A percentile compares a stretch with the other conserved stretches of the same genome.
Evolutionary conservation across 2,797 vertebrate genomes (phyloP).

Genomic region (Ctenochaetus hawaiiensis): DNA sequence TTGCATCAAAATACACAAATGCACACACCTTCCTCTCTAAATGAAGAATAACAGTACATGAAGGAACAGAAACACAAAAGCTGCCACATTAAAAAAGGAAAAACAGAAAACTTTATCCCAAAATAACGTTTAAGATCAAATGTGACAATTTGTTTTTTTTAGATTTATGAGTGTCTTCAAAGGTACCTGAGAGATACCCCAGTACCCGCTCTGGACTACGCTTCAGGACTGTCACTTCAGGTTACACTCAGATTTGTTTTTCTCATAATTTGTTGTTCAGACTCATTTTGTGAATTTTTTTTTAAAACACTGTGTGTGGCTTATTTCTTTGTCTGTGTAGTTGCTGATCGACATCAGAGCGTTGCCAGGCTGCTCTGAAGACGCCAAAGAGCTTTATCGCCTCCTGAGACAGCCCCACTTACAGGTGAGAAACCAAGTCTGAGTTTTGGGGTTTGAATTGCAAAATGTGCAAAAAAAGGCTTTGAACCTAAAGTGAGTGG

Average conservation of each 20-base stretch:
- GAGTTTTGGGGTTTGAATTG: too few relatives aligned
- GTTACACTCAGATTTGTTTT: slow-evolving; percentile 69
- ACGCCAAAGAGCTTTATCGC: slow-evolving; percentile 89
- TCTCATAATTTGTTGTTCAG: rapidly evolving
- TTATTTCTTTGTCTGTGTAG: slow-evolving; percentile 71
- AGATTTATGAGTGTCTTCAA: slow-evolving; percentile 94
- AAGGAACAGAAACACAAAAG: too few relatives aligned
- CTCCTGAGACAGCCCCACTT: slow-evolving; percentile 89
- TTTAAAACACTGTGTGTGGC: neutral
- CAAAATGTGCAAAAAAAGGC: too few relatives aligned
- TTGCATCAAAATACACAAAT: too few relatives aligned
- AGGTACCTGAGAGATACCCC: slow-evolving; percentile 83
- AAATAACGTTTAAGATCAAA: too few relatives aligned
- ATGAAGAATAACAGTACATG: too few relatives aligned
- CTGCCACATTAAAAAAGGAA: too few relatives aligned
- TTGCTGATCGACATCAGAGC: slow-evolving; percentile 86
- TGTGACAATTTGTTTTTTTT: neutral
- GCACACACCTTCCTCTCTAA: too few relatives aligned
- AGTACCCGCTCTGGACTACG: slow-evolving; percentile 81
- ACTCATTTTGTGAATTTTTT: rapidly evolving
- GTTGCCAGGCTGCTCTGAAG: slow-evolving; percentile 83
- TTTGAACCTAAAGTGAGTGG: too few relatives aligned
- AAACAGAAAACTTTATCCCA: too few relatives aligned
- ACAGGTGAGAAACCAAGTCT: slow-evolving; percentile 82
- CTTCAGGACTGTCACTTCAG: slow-evolving; percentile 87